Evolutionary conservation across 1,140 invertebrate genomes (phyloP), one percentile per base, ranked within the genome.

Genomic region (Rhopalosiphum maidis): DNA sequence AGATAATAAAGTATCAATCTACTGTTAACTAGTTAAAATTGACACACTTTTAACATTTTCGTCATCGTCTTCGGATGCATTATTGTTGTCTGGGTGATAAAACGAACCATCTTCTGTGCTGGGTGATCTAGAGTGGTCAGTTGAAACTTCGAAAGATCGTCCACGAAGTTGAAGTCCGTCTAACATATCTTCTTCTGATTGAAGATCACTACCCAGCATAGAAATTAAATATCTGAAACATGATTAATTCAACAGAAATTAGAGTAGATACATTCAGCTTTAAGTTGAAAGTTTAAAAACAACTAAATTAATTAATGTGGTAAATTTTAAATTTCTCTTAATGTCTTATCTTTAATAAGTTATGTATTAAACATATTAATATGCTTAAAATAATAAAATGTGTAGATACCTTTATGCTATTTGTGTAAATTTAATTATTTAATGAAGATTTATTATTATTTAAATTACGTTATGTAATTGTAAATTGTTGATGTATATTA

Each of bases 151-250:
- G 30, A 93, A 93, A 41, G 91, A 93, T 55, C 91, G 82, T 30
- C 91, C 91, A 23, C 91, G 91, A 54, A 93, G 48, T 86, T 93
- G 91, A 30, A 93, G 35, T 51, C 51, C 91, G 35, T 85, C 91
- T 46, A 93, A 93, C 91, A 93, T 93, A 7, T 85, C 91, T 51
- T 93, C 91, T 86, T 93, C 91, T 6, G 91, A 85, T 43, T 86
- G 82, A 25, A 55, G 91, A 93, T 93, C 91, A 37, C 91, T 85
- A 4, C 23, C 48, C 2, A 51, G 82, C 91, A 93, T 93, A 93
- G 82, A 55, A 86, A 43, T 82, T 2, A 21, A 85, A 55, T 51
- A 43, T 25, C 91, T 93, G 46, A 93, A 93, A 93, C 54, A 43
- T 30, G 5, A 30, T 86, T 46, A 41, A 11, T 85, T 7, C 30